phyloP scores from a whole-genome alignment of 2,113 vertebrate genomes.

The Ascaphus truei region DNA sequence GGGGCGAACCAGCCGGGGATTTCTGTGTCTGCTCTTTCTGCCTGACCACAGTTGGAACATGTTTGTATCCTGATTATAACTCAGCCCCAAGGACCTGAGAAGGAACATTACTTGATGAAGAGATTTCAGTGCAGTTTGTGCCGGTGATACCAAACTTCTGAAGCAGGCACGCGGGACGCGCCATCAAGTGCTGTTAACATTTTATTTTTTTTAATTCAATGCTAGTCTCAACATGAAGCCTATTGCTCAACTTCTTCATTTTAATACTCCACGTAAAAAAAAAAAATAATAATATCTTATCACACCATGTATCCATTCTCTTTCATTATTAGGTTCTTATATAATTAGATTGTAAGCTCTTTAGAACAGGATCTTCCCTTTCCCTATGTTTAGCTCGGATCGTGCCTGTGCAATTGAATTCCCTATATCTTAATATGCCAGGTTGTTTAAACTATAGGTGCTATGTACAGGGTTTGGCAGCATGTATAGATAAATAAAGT shows the following conservation, averaged over 20 bases:
- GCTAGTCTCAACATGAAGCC: not conserved
- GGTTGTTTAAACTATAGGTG: too few species aligned
- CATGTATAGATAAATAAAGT: too few species aligned
- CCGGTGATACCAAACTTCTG: not conserved
- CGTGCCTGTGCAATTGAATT: too few species aligned
- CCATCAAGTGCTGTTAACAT: not conserved
- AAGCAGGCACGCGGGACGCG: not conserved
- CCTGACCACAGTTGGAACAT: conserved; percentile 26
- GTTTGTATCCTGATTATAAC: conserved; percentile 40
- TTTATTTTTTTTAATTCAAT: not conserved
- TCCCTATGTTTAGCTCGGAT: too few species aligned
- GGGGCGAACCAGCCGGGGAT: not conserved
- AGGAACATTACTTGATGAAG: conserved; percentile 33
- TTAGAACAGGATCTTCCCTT: too few species aligned
- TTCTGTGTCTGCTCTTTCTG: not conserved
- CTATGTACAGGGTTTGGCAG: too few species aligned
- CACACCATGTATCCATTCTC: not conserved
- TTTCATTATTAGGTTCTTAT: not conserved
- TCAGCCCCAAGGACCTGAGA: conserved; percentile 39
- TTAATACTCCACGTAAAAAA: not conserved
- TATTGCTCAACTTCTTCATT: not conserved
- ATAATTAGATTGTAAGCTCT: not conserved
- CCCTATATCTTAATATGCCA: too few species aligned
- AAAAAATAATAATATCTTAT: not conserved
- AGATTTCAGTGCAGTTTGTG: conserved; percentile 2